Conservation (phyloP, 2,113 vertebrate genomes). For the Bos taurus region ARS-UCD2.0 NC_037328.1:86211501-86212000, state of each 20-base stretch:
- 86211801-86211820: not conserved
- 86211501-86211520: not conserved
- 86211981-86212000: constrained; percentile 25
- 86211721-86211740: not conserved
- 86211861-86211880: not conserved
- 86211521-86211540: not conserved
- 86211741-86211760: not conserved
- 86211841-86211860: not conserved
- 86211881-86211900: not conserved
- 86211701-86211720: not conserved
- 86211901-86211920: not conserved
- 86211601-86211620: not conserved
- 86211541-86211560: not conserved
- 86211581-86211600: not conserved
- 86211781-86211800: not conserved
- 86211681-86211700: not conserved
- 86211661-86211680: not conserved
- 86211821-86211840: not conserved
- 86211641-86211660: not conserved
- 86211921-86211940: not conserved
- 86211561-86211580: not conserved
- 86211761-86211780: not conserved
- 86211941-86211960: not conserved
- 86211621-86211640: not conserved
- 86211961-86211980: not conserved